A percentile compares a stretch with the other conserved stretches of the same genome.
Evolutionary conservation across 2,888 invertebrate species (phyloP).

Genomic region (Agrochola macilenta): DNA sequence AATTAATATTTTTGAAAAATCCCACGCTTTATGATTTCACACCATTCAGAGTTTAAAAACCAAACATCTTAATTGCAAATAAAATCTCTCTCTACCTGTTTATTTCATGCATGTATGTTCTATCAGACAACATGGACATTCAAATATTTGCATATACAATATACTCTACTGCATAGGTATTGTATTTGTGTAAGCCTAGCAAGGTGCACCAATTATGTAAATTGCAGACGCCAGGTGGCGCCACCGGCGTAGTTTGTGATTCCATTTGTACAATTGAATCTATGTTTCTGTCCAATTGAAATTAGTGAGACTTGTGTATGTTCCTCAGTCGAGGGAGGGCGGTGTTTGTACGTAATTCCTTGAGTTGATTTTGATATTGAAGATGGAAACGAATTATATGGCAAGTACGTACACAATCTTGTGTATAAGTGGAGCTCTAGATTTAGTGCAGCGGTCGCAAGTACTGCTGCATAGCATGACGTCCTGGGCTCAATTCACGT

Average conservation of each 20-base stretch:
- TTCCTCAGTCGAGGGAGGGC: background rate
- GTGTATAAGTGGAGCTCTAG: background rate
- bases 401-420: background rate
- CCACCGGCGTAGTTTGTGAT: slow-evolving; percentile 55
- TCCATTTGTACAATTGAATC: slow-evolving; percentile 62
- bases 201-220: slow-evolving; percentile 67
- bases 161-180: slow-evolving; percentile 10
- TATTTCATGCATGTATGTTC: background rate
- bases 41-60: background rate
- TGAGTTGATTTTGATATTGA: slow-evolving; percentile 9
- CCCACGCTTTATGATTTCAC: background rate
- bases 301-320: slow-evolving; percentile 39
- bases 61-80: background rate
- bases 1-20: background rate
- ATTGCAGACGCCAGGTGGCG: slow-evolving; percentile 51
- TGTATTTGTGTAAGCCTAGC: slow-evolving; percentile 42
- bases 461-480: background rate
- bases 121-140: background rate
- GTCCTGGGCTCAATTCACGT: background rate
- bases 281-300: slow-evolving; percentile 47
- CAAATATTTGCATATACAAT: slow-evolving; percentile 45
- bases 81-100: background rate
- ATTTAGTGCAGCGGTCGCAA: background rate
- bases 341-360: background rate
- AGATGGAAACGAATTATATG: background rate